These are phyloP conservation scores for Eupithecia inturbata DNA, from an alignment of 2,888 invertebrate genomes.

Conservation along the genomic window DNA sequence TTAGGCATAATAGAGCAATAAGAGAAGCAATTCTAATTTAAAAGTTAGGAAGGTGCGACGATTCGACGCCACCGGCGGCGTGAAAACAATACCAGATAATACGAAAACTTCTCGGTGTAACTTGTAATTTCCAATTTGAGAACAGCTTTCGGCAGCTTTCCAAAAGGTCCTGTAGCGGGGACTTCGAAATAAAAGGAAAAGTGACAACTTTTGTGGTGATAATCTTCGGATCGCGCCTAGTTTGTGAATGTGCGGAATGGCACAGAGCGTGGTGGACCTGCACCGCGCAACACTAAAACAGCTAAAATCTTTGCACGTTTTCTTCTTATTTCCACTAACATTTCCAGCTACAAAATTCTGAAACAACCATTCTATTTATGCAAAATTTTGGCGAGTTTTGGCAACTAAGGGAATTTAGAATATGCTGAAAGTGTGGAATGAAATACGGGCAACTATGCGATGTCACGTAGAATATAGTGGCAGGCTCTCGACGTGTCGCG, in stretches of 20 bases:
- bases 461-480: slow-evolving; percentile 21
- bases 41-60: slow-evolving; percentile 42
- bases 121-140: slow-evolving; percentile 44
- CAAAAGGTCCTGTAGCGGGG: slow-evolving; percentile 37
- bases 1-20: slow-evolving; percentile 32
- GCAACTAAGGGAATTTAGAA: slow-evolving; percentile 5
- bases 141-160: slow-evolving; percentile 36
- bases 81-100: slow-evolving; percentile 44
- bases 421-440: slow-evolving; percentile 8
- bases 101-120: slow-evolving; percentile 40
- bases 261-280: neutral
- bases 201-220: slow-evolving; percentile 31
- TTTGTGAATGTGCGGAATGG: neutral
- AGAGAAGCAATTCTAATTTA: slow-evolving; percentile 41
- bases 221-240: slow-evolving; percentile 7
- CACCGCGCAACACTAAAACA: neutral
- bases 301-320: neutral
- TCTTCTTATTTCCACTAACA: neutral
- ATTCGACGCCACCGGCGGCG: slow-evolving; percentile 31
- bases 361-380: neutral
- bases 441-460: slow-evolving; percentile 10
- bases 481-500: slow-evolving; percentile 15
- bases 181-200: slow-evolving; percentile 38
- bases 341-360: neutral
- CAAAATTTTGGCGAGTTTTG: slow-evolving; percentile 1